Percentiles rank a stretch among this genome's conserved stretches.
phyloP scores from a whole-genome alignment of 2,888 invertebrate genomes.

The Callosobruchus maculatus region DNA sequence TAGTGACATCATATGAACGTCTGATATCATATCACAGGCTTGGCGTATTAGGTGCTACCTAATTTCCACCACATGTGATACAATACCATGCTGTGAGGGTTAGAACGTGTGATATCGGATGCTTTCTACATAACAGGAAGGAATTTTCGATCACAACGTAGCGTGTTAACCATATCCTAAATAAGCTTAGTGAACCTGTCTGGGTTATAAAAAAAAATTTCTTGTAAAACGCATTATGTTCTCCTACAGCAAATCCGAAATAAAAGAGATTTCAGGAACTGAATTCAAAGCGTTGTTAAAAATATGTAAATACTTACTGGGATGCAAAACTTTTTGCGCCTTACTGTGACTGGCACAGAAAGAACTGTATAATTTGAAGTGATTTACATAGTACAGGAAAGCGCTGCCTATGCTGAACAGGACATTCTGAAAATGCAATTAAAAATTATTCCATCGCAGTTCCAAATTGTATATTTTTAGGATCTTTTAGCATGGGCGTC shows the following conservation, averaged over 20 bases:
- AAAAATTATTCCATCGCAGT: neutral
- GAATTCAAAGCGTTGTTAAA: slow-evolving; percentile 11
- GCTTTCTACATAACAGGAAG: too few species aligned
- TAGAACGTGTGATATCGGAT: too few species aligned
- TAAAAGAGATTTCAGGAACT: neutral
- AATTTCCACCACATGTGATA: too few species aligned
- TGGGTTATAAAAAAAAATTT: too few species aligned
- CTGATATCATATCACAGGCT: too few species aligned
- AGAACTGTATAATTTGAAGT: slow-evolving; percentile 98
- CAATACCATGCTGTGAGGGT: too few species aligned
- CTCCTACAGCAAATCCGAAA: neutral
- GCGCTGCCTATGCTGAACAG: slow-evolving; percentile 94
- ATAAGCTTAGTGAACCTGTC: too few species aligned
- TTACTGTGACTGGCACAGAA: slow-evolving; percentile 99
- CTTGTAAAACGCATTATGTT: too few species aligned
- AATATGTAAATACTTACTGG: slow-evolving; percentile 67
- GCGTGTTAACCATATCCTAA: too few species aligned
- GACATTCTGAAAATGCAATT: slow-evolving; percentile 69
- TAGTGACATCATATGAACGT: too few species aligned
- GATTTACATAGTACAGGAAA: slow-evolving; percentile 95
- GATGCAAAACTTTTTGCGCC: slow-evolving; percentile 97
- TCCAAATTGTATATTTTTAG: neutral
- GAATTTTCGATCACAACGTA: too few species aligned
- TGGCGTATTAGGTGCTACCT: too few species aligned
- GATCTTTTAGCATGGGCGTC: neutral